Evolutionary conservation across 2,113 vertebrate species (phyloP).

Genomic region (Plecotus auritus): DNA sequence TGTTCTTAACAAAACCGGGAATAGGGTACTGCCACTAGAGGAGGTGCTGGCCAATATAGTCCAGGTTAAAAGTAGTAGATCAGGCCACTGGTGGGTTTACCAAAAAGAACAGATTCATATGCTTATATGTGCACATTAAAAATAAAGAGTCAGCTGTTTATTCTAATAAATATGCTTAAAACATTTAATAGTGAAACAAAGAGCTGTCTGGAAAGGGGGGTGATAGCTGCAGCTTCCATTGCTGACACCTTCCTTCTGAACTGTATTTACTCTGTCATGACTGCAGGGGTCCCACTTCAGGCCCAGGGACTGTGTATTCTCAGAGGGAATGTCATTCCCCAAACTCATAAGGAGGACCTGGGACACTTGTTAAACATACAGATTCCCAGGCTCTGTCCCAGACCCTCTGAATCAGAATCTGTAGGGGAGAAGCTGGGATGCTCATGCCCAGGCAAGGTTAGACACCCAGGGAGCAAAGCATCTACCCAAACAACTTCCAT

Average conservation of each 20-base stretch:
- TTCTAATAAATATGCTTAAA: background rate
- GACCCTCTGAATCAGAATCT: background rate
- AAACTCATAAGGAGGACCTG: background rate
- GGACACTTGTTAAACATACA: background rate
- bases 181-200: background rate
- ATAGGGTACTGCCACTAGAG: background rate
- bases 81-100: background rate
- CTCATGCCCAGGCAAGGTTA: background rate
- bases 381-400: background rate
- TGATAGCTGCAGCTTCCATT: background rate
- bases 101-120: background rate
- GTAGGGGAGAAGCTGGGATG: background rate
- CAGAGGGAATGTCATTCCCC: background rate
- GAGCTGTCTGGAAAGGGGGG: background rate
- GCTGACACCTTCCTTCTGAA: background rate
- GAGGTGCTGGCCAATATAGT: background rate
- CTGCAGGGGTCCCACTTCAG: background rate
- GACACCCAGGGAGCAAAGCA: background rate
- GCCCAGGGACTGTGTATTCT: background rate
- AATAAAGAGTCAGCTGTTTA: background rate
- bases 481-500: background rate
- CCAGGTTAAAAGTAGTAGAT: background rate
- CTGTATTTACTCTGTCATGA: background rate
- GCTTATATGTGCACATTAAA: background rate
- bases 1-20: background rate